Percentiles rank a stretch among this genome's conserved stretches.
Evolutionary conservation across 2,113 vertebrate species (phyloP).

Genomic region (Orcinus orca): DNA sequence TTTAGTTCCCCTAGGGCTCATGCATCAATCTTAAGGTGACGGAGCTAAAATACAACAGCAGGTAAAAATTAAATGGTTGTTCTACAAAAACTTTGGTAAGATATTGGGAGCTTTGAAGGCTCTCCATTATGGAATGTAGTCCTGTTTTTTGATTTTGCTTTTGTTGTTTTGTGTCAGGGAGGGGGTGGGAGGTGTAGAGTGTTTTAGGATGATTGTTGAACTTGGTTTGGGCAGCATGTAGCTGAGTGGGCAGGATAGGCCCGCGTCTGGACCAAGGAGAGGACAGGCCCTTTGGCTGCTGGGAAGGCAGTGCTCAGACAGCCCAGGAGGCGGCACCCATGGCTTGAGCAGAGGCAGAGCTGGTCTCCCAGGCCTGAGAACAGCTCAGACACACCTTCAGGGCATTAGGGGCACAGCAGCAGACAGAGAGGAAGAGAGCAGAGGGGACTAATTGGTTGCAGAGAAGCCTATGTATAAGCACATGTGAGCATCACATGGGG

Average conservation of each 20-base stretch:
- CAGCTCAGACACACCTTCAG: background rate
- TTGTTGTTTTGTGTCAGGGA: background rate
- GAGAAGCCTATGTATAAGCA: background rate
- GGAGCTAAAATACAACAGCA: background rate
- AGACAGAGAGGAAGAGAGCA: background rate
- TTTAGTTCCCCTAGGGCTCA: background rate
- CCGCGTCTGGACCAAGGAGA: fast-evolving
- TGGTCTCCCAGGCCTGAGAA: background rate
- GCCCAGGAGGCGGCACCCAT: background rate
- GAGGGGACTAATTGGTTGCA: background rate
- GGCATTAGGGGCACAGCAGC: background rate
- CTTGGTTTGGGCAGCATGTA: background rate
- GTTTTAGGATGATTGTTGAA: background rate
- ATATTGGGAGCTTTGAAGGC: background rate
- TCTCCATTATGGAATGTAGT: background rate
- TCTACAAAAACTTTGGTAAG: background rate
- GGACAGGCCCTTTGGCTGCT: background rate
- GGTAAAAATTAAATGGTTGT: background rate
- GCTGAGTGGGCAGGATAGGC: background rate
- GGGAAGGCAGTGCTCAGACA: background rate
- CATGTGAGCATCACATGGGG: background rate
- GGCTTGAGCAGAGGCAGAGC: background rate
- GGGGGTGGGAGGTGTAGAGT: background rate
- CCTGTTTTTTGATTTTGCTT: background rate
- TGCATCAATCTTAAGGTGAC: background rate